Conservation (phyloP, 2,113 vertebrate species). For the Myrmecobius fasciatus region DNA sequence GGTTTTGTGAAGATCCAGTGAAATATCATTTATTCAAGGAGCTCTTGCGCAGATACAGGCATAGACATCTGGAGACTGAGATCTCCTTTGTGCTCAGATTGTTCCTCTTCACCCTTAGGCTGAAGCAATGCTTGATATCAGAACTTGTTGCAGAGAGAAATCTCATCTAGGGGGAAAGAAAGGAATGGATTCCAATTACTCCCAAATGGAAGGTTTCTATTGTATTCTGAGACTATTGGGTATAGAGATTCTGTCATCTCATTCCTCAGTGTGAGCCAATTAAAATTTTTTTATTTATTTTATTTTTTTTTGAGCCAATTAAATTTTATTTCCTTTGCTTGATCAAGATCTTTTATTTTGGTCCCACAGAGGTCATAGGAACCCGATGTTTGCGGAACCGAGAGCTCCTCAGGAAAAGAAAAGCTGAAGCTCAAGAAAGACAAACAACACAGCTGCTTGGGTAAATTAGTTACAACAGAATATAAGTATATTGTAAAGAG, state of each 20-base stretch:
- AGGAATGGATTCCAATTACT: background rate
- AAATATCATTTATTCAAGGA: background rate
- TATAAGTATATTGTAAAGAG: background rate
- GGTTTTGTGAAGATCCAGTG: background rate
- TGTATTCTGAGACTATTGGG: background rate
- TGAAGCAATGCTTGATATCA: background rate
- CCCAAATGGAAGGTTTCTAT: background rate
- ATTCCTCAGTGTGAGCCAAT: background rate
- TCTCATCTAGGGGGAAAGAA: background rate
- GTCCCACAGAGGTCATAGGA: slow-evolving; percentile 73
- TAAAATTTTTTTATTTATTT: background rate
- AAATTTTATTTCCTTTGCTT: background rate
- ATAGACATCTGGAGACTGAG: background rate
- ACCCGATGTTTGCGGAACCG: slow-evolving; percentile 88
- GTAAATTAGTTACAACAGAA: slow-evolving; percentile 78
- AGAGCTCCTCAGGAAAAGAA: slow-evolving; percentile 91
- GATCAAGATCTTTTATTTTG: slow-evolving; percentile 46
- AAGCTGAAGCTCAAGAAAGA: slow-evolving; percentile 90
- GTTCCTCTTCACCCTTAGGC: background rate
- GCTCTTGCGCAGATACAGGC: background rate
- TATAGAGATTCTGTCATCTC: background rate
- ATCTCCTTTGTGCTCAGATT: background rate
- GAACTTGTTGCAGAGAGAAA: background rate
- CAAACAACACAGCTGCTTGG: slow-evolving; percentile 89
- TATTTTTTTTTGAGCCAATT: too few relatives aligned